Base-by-base conservation (phyloP, 2,888 invertebrate genomes). In the Allacma fusca region DNA sequence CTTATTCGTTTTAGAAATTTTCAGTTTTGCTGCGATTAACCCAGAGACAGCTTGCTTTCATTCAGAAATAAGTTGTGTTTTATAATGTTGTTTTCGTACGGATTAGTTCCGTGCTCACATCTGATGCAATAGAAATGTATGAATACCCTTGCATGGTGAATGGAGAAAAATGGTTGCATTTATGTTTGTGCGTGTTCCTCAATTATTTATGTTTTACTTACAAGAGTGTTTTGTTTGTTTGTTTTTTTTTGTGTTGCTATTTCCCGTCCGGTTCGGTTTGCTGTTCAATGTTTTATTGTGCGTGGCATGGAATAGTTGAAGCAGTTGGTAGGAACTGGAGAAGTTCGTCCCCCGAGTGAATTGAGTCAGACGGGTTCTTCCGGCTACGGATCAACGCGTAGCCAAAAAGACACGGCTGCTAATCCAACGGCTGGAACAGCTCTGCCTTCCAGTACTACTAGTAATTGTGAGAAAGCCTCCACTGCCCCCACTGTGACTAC, bases 321-420 rank as follows among this genome's bases (percentile, higher is more conserved):
- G 29, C 44, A 71, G 57, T 68, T 57, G 59, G 75, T 80, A 72
- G 77, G 68, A 82, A 74, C 21, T n/a, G 40, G 40, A 23, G 84
- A 81, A 82, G 84, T 84, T 80, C 83, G 87, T 67, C 87, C 87
- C 24, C 85, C 87, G 19, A 87, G 87, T 83, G 86, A 86, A 79
- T 85, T 87, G 78, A 87, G 87, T 81, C 86, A 86, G 73, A 86
- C 86, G 72, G 87, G 86, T 40, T 88, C 88, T 69, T 88, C 88
- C 70, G 88, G 88, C 71, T 89, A 88, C 84, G 88, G 88, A 68
- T 89, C 88, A 24, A 88, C 89, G 44, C 86, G 88, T 74, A 88
- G 78, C 86, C 87, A 85, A 86, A 81, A 81, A 73, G 82, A 83
- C 59, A 80, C 78, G 69, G 81, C 82, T 57, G 69, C 34, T 43